Percentiles rank a stretch among this genome's conserved stretches.
Conservation (phyloP, 2,888 invertebrate genomes). For the Galeopsomyia nigrocyanea region DNA sequence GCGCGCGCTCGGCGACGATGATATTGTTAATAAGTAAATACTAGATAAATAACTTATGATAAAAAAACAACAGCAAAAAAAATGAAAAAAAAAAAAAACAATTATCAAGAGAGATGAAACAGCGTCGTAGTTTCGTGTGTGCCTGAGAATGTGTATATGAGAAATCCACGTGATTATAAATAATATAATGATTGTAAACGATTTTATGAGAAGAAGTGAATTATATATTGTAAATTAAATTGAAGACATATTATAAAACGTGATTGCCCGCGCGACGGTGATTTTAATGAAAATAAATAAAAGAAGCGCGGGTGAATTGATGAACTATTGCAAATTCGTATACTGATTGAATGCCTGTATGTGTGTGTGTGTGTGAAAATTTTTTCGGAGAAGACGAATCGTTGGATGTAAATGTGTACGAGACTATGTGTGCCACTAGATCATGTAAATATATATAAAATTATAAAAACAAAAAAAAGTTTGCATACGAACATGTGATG, state of each 20-base stretch:
- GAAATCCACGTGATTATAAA: constrained; percentile 12
- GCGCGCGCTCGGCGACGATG: constrained; percentile 17
- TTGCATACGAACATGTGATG: constrained; percentile 63
- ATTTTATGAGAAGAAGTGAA: constrained; percentile 39
- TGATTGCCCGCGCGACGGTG: constrained; percentile 17
- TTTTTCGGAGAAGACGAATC: neutral
- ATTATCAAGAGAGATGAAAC: constrained; percentile 37
- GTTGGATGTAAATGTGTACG: constrained; percentile 23
- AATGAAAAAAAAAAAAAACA: constrained; percentile 30
- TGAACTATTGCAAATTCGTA: constrained; percentile 27
- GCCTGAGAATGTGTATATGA: constrained; percentile 35
- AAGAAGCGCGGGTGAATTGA: too few relatives aligned
- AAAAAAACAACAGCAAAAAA: constrained; percentile 24
- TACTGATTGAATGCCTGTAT: neutral
- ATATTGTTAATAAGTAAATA: constrained; percentile 33
- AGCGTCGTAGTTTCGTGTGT: constrained; percentile 47
- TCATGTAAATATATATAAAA: constrained; percentile 62
- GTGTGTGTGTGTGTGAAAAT: neutral
- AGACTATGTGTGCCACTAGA: constrained; percentile 59
- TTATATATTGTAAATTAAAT: constrained; percentile 40
- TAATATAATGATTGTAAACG: constrained; percentile 19
- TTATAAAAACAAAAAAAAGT: constrained; percentile 57
- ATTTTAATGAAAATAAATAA: neutral
- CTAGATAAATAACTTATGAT: constrained; percentile 28
- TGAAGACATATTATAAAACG: constrained; percentile 31